These are phyloP conservation scores for Zaprionus inermis DNA, from an alignment of 1,140 invertebrate species.

Conservation along the genomic window DNA sequence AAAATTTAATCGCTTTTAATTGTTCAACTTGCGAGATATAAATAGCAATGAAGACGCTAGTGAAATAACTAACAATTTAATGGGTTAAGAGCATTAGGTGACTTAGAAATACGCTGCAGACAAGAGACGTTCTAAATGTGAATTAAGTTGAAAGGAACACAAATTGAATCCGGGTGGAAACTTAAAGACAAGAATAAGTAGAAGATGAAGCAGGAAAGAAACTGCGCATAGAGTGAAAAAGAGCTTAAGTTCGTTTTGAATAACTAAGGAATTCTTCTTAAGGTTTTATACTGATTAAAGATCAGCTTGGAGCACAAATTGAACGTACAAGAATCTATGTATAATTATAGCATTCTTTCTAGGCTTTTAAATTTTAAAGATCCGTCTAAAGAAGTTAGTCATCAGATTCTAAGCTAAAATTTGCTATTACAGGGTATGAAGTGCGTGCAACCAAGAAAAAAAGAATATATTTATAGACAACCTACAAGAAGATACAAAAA, in stretches of 20 bases:
- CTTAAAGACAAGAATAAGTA: neutral
- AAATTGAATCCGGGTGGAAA: neutral
- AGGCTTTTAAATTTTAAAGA: too few species aligned
- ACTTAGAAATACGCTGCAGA: conserved; percentile 6
- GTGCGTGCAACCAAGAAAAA: neutral
- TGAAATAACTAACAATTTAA: neutral
- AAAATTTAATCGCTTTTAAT: conserved; percentile 45
- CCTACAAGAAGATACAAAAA: conserved; percentile 8
- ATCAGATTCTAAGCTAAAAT: neutral
- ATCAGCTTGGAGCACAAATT: too few species aligned
- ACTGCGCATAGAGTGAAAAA: neutral
- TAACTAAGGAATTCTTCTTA: too few species aligned
- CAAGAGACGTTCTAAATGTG: neutral
- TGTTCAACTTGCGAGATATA: conserved; percentile 19
- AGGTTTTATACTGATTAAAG: too few species aligned
- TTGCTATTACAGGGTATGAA: conserved; percentile 2
- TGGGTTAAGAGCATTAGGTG: neutral
- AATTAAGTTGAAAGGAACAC: neutral
- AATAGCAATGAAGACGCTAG: conserved; percentile 20
- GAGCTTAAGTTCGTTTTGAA: too few species aligned
- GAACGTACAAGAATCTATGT: too few species aligned
- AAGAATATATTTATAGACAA: conserved; percentile 12
- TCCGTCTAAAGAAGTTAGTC: too few species aligned
- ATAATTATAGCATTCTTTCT: too few species aligned
- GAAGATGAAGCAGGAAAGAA: neutral